Conservation (phyloP, 2,113 vertebrate species). For the Cettia cetti region DNA sequence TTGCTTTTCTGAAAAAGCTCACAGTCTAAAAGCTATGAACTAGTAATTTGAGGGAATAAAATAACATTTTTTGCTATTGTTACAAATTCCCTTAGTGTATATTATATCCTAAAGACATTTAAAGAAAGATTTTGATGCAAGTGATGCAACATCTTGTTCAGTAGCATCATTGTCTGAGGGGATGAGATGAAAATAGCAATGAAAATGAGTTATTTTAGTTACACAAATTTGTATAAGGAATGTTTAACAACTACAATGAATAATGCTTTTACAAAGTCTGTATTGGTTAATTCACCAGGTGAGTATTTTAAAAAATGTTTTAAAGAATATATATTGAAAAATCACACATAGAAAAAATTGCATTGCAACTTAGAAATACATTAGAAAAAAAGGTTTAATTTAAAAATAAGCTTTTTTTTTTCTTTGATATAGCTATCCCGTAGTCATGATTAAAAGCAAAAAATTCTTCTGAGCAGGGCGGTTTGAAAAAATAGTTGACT, state of each 20-base stretch:
- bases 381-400: not conserved
- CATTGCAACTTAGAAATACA: not conserved
- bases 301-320: not conserved
- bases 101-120: not conserved
- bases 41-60: not conserved
- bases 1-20: not conserved
- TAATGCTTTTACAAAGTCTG: not conserved
- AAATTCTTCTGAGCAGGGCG: not conserved
- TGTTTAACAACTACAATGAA: not conserved
- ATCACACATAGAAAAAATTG: not conserved
- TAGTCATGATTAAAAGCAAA: not conserved
- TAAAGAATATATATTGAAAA: not conserved
- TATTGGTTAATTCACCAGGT: not conserved
- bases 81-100: not conserved
- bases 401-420: not conserved
- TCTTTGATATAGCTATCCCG: not conserved
- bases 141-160: not conserved
- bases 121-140: not conserved
- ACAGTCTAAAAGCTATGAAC: not conserved
- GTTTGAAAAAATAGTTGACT: not conserved
- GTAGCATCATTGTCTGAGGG: not conserved
- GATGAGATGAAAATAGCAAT: not conserved
- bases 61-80: not conserved
- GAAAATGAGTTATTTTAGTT: not conserved
- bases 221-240: not conserved